A percentile compares a stretch with the other conserved stretches of the same genome.
Conservation (phyloP, 2,113 vertebrate genomes). For the Hassar affinis region DNA sequence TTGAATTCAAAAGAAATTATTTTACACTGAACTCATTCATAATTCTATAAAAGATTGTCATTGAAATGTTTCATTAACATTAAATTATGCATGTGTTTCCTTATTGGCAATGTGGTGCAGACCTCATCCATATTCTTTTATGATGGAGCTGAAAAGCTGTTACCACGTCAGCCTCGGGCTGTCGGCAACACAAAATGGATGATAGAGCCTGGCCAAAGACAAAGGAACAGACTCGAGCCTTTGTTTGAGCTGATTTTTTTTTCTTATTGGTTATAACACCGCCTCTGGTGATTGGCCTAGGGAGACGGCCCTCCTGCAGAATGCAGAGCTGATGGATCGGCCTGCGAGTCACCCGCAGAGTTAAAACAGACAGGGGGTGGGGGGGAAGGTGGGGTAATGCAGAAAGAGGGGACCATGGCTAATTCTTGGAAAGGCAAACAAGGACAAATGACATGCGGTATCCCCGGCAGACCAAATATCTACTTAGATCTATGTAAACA, state of each 20-base stretch:
- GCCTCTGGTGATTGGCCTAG: conserved; percentile 22
- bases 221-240: conserved; percentile 32
- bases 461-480: conserved; percentile 11
- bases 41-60: background rate
- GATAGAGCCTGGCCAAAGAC: conserved; percentile 31
- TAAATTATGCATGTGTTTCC: conserved; percentile 2
- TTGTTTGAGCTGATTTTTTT: conserved; percentile 32
- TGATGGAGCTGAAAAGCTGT: conserved; percentile 1
- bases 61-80: background rate
- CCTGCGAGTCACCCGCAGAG: conserved; percentile 7
- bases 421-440: conserved; percentile 27
- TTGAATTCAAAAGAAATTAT: background rate
- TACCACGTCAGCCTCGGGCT: background rate
- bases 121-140: conserved; percentile 15
- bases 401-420: background rate
- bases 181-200: conserved; percentile 1
- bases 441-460: conserved; percentile 6
- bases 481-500: background rate
- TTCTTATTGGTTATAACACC: conserved; percentile 13
- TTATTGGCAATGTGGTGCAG: background rate
- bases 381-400: too few relatives aligned
- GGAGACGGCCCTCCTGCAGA: conserved; percentile 28
- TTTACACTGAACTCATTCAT: background rate
- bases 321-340: conserved; percentile 14
- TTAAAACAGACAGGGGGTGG: background rate